Percentiles rank a stretch among this genome's conserved stretches.
These are phyloP conservation scores for Tiliqua scincoides DNA, from an alignment of 2,113 vertebrate genomes.

Conservation along the genomic window DNA sequence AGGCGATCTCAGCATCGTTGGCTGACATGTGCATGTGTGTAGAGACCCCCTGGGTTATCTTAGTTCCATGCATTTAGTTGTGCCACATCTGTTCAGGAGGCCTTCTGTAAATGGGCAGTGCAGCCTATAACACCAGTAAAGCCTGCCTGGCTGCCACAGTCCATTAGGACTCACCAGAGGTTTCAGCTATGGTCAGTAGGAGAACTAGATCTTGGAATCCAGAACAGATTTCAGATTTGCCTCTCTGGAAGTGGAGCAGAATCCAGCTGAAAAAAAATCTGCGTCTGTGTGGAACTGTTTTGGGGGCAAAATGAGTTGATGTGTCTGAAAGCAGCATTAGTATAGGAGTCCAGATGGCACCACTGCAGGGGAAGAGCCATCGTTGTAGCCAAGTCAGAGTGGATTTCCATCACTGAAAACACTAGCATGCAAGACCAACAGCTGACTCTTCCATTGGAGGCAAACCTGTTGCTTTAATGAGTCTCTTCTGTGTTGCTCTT, in stretches of 20 bases:
- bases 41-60: neutral
- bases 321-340: neutral
- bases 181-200: neutral
- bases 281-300: neutral
- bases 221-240: neutral
- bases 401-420: neutral
- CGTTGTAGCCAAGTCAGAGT: neutral
- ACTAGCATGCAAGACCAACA: neutral
- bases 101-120: neutral
- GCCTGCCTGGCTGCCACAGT: neutral
- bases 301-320: neutral
- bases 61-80: neutral
- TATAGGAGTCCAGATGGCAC: neutral
- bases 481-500: slow-evolving; percentile 51
- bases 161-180: neutral
- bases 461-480: slow-evolving; percentile 22
- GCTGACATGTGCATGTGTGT: neutral
- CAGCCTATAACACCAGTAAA: neutral
- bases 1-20: neutral
- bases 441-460: neutral
- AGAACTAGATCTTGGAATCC: neutral
- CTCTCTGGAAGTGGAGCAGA: neutral
- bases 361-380: neutral
- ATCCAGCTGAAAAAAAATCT: neutral
- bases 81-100: neutral